Conservation (phyloP, 2,797 vertebrate genomes). For the Halcyon smyrnensis region DNA sequence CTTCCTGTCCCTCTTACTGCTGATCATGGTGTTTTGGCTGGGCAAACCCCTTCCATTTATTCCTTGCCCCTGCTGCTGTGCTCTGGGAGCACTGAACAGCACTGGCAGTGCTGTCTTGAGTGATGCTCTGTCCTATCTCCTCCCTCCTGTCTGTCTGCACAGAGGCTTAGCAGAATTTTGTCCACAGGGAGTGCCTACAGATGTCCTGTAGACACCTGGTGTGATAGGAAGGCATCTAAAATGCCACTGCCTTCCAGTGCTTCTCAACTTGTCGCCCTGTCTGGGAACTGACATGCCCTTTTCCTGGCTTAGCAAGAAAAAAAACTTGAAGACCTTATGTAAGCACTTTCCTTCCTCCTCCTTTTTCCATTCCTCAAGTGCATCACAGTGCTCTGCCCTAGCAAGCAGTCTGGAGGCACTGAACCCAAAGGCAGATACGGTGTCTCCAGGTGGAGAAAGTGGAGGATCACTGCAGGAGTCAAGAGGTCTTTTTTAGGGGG, state of each 20-base stretch:
- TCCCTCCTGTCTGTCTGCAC: background rate
- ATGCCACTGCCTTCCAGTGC: background rate
- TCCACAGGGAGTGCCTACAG: background rate
- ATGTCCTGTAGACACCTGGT: background rate
- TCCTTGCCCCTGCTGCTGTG: background rate
- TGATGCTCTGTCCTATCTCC: background rate
- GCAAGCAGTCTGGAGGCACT: background rate
- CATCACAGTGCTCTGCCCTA: background rate
- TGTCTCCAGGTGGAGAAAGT: background rate
- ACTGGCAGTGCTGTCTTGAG: background rate
- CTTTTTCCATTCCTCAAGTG: background rate
- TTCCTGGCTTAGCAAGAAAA: background rate
- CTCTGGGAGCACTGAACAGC: background rate
- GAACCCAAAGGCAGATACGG: background rate
- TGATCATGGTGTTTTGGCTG: background rate
- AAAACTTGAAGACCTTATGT: background rate
- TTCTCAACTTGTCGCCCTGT: background rate
- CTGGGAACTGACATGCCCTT: background rate
- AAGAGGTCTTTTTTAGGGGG: background rate
- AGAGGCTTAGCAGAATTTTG: background rate
- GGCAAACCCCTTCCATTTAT: background rate
- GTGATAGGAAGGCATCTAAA: background rate
- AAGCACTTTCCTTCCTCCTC: background rate
- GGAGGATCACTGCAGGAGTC: background rate
- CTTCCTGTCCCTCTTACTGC: background rate